A percentile compares a stretch with the other conserved stretches of the same genome.
Evolutionary conservation across 2,113 vertebrate genomes (phyloP).

Genomic region (Callorhinus ursinus): DNA sequence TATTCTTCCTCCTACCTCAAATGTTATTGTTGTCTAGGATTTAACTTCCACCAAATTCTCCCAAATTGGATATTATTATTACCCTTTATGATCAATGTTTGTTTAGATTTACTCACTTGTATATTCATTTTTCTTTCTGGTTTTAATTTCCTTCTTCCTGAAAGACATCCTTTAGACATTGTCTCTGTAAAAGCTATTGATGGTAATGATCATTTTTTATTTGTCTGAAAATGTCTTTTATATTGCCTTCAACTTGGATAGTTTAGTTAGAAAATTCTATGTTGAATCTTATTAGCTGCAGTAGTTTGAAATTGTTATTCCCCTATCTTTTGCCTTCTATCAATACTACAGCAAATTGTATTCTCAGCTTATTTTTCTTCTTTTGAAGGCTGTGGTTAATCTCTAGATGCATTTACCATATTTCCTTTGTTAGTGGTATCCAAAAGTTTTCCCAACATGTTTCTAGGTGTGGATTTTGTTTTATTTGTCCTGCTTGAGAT

Average conservation of each 20-base stretch:
- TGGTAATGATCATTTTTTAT: background rate
- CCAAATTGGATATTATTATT: constrained; percentile 24
- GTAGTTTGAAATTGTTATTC: background rate
- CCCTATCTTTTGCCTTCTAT: background rate
- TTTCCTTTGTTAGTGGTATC: background rate
- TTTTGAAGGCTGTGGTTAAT: background rate
- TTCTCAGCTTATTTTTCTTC: constrained; percentile 21
- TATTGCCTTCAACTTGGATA: constrained; percentile 10
- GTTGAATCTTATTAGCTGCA: background rate
- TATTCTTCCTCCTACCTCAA: background rate
- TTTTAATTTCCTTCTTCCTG: background rate
- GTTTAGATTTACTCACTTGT: constrained; percentile 4
- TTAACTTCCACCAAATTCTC: background rate
- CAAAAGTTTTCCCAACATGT: background rate
- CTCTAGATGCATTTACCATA: background rate
- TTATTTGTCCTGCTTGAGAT: constrained; percentile 13
- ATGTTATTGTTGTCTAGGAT: background rate
- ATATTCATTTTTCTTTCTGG: background rate
- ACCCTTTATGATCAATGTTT: background rate
- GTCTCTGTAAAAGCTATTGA: background rate
- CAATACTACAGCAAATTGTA: background rate
- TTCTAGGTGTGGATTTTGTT: background rate
- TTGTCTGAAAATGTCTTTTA: constrained; percentile 9
- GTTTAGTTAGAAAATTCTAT: constrained; percentile 12
- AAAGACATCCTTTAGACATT: background rate